A percentile compares a stretch with the other conserved stretches of the same genome.
Conservation (phyloP, 1,140 invertebrate species). For the Diploscapter pachys region DNA sequence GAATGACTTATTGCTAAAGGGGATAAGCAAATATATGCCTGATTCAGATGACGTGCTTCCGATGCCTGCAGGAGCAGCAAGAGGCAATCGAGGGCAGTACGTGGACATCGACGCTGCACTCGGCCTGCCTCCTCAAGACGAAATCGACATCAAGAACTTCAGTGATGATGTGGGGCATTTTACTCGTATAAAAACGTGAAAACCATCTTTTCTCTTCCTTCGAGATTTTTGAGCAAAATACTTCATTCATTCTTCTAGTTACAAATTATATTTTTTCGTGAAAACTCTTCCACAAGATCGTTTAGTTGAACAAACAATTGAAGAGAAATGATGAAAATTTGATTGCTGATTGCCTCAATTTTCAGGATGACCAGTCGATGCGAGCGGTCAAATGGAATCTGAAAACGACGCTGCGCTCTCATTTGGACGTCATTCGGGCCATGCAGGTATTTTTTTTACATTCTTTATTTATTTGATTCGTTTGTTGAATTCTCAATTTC, state of each 20-base stretch:
- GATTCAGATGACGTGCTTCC: background rate
- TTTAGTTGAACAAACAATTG: no score
- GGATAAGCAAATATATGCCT: no score
- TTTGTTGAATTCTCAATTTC: background rate
- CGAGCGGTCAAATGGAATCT: slow-evolving; percentile 47
- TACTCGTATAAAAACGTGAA: background rate
- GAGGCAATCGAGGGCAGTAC: background rate
- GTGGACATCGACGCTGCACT: slow-evolving; percentile 26
- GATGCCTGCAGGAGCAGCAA: slow-evolving; percentile 12
- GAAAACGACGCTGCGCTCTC: slow-evolving; percentile 61
- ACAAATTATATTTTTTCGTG: no score
- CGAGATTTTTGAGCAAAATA: no score
- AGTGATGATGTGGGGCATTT: slow-evolving; percentile 26
- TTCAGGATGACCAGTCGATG: slow-evolving; percentile 39
- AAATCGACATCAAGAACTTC: slow-evolving; percentile 55
- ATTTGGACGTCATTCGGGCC: slow-evolving; percentile 80
- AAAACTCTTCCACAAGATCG: no score
- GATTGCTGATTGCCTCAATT: background rate
- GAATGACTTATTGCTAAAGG: no score
- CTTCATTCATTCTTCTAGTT: no score
- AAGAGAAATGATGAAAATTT: background rate
- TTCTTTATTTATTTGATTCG: background rate
- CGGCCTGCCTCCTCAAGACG: slow-evolving; percentile 26
- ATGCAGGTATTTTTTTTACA: slow-evolving; percentile 66
- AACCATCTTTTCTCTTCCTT: background rate